Conservation (phyloP, 2,888 invertebrate genomes). For the Drosophila ustulata region DNA sequence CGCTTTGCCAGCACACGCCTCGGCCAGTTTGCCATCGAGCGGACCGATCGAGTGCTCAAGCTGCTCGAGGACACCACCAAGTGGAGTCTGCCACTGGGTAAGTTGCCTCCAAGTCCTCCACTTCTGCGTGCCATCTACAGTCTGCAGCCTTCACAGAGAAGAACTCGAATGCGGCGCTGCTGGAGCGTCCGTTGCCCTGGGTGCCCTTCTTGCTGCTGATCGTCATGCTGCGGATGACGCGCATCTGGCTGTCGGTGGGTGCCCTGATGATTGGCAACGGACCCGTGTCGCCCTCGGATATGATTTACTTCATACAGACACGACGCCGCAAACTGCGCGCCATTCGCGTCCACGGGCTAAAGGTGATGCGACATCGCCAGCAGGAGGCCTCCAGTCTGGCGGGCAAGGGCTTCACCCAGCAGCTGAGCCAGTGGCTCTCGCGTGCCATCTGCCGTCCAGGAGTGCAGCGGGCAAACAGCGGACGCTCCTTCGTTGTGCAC, state of each 20-base stretch:
- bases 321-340: constrained; percentile 81
- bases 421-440: constrained; percentile 68
- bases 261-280: constrained; percentile 79
- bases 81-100: constrained; percentile 84
- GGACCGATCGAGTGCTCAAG: constrained; percentile 75
- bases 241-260: constrained; percentile 76
- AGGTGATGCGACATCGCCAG: constrained; percentile 65
- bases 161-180: constrained; percentile 31
- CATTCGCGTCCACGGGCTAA: constrained; percentile 78
- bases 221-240: constrained; percentile 73
- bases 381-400: constrained; percentile 37
- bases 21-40: constrained; percentile 80
- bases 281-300: constrained; percentile 72
- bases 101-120: not conserved
- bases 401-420: constrained; percentile 46
- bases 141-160: constrained; percentile 36
- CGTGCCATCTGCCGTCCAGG: constrained; percentile 78
- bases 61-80: constrained; percentile 83
- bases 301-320: constrained; percentile 82
- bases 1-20: constrained; percentile 77
- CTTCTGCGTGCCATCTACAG: not conserved
- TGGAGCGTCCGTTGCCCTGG: constrained; percentile 83
- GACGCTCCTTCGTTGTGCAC: constrained; percentile 24
- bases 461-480: constrained; percentile 51
- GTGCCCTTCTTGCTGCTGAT: constrained; percentile 80